A percentile compares a stretch with the other conserved stretches of the same genome.
These are phyloP conservation scores for Ricordea florida DNA, from an alignment of 92 coral and sea anemone species.

Conservation along the genomic window DNA sequence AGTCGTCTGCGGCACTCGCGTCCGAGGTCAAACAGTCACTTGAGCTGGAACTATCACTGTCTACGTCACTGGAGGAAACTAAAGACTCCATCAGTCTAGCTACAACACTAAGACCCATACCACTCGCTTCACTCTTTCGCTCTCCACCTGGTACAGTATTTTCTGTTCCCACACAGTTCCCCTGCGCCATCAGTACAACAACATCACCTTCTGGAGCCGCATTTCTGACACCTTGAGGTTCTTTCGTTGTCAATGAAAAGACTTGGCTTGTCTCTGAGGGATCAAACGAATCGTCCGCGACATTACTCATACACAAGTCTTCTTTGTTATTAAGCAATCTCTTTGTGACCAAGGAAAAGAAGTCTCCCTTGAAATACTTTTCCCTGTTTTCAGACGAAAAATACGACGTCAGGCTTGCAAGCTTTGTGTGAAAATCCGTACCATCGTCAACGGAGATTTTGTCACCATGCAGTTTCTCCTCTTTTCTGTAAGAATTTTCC, in stretches of 20 bases:
- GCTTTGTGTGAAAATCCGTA: conserved; percentile 8
- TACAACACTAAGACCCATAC: conserved; percentile 44
- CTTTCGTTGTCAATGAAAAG: neutral
- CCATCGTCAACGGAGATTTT: neutral
- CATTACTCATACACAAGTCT: neutral
- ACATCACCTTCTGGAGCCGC: no score
- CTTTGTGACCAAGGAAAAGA: neutral
- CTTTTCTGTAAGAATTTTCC: neutral
- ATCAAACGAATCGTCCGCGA: neutral
- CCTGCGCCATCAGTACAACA: no score
- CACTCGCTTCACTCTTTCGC: neutral
- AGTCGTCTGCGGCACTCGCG: conserved; percentile 66
- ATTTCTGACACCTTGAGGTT: neutral
- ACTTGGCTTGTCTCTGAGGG: neutral
- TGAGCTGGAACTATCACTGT: conserved; percentile 81
- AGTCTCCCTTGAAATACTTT: conserved; percentile 2
- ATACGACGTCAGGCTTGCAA: conserved; percentile 14
- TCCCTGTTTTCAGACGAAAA: conserved; percentile 27
- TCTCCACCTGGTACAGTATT: neutral
- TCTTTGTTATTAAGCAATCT: neutral
- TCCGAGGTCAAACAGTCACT: conserved; percentile 68
- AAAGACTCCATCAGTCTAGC: conserved; percentile 62
- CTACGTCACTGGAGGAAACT: conserved; percentile 76
- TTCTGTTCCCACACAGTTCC: neutral
- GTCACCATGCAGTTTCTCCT: neutral